Base-by-base conservation (phyloP, 2,888 invertebrate species). In the Anthoptus insignis region DNA sequence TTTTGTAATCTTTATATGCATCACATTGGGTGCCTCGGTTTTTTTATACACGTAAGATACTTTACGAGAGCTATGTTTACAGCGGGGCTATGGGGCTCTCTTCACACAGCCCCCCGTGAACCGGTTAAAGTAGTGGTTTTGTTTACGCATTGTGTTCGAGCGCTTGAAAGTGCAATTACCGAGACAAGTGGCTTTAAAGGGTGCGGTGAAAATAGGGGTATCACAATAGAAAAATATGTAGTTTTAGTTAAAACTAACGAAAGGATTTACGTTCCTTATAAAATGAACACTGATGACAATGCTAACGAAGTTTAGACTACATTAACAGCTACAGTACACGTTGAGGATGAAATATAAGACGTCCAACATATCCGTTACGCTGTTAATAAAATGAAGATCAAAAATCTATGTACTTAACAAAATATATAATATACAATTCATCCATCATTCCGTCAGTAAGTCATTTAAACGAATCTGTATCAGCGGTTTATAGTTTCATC, bases 81-180 rank as follows among this genome's bases (percentile, higher is more conserved):
- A n/a, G n/a, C n/a, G n/a, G n/a, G n/a, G n/a, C n/a, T n/a, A n/a
- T 5, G 21, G 21, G 39, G 22, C 50, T 42, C 53, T 53, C 27
- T 49, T 16, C 34, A 45, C 29, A 29, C 22, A 13, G 27, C 34
- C 34, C 34, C 61, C 61, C 56, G 58, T 34, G 54, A 56, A 63
- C 56, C 54, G 56, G 61, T 61, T 61, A 61, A 61, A 63, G 47
- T 37, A 63, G 61, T 61, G 61, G 61, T 63, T 63, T 63, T 63
- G 56, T 63, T 63, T 63, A 63, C 56, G 61, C 61, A 56, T 63
- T 63, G 61, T 61, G 45, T 63, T 56, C 53, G 61, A 53, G 53
- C 27, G 54, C 61, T 54, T n/a, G 22, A 47, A 61, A 61, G 54
- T 61, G 61, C 61, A 61, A 47, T 61, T 61, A 54, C 47, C 54